Base-by-base conservation (phyloP, 2,797 vertebrate genomes). In the Rhabdomys pumilio region DNA sequence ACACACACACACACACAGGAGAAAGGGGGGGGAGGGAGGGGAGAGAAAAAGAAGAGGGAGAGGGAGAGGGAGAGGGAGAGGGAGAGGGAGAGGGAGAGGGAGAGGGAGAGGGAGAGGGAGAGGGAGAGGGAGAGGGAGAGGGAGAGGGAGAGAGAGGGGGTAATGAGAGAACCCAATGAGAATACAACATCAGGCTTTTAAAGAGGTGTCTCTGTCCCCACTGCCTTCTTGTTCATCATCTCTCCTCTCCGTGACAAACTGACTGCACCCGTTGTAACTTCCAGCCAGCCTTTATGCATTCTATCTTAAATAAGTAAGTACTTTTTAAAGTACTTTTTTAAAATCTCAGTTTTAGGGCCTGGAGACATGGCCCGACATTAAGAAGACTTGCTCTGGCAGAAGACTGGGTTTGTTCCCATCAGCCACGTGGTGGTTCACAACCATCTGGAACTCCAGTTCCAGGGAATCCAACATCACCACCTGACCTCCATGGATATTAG, bases 261-360 rank as follows among this genome's bases (percentile, higher is more conserved):
- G 15, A 86, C 17, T 59, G 29, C 85, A 80, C 72, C 12, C 77
- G 76, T 85, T 86, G 22, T 92, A 38, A 82, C 92, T 77, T 96
- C 67, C 47, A 72, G 29, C 26, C 26, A 91, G 24, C 4, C 14
- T 84, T 67, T 88, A 65, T 6, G 59, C 89, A 55, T 83, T 81
- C 72, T 89, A 55, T 29, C 47, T 38, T 50, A 75, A 61, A 61
- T 44, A 41, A 86, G 29, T 38, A 44, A 17, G 53, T 19, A 85
- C 3, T 55, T 17, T 55, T 55, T 55, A 17, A 55, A 65, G 31
- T 7, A 61, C 61, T 67, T 34, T 63, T n/a, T 85, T n/a, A 80
- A 79, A 85, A 19, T 15, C 41, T 65, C 17, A 22, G 17, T 65
- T 65, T 84, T 9, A 41, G n/a, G 61, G 17, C 17, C 59, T 84